phyloP scores from a whole-genome alignment of 2,797 vertebrate genomes.

The Taenioides sp. region DNA sequence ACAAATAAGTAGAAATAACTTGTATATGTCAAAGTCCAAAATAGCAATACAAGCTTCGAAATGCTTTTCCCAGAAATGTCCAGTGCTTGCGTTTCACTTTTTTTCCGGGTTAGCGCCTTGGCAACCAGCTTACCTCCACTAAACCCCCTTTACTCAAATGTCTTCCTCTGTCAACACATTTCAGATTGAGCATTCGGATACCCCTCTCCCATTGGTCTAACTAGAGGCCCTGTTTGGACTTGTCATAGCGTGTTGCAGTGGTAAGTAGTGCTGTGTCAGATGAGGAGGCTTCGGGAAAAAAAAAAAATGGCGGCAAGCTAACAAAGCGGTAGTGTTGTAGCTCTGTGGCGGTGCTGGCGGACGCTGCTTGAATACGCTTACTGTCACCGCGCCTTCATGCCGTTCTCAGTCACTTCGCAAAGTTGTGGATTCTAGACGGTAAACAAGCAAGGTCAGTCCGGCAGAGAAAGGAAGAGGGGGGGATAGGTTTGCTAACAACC shows the following conservation, averaged over 20 bases:
- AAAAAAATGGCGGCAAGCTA: conserved; percentile 18
- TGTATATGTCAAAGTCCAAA: not conserved
- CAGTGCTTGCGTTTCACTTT: conserved; percentile 46
- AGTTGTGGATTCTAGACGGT: conserved; percentile 5
- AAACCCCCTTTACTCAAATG: conserved; percentile 34
- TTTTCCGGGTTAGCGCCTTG: conserved; percentile 37
- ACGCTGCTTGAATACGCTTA: conserved; percentile 38
- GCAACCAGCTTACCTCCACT: conserved; percentile 28
- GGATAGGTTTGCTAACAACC: not conserved
- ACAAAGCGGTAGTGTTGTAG: conserved; percentile 32
- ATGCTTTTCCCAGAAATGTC: conserved; percentile 39
- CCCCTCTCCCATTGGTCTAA: conserved; percentile 38
- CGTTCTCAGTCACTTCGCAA: conserved; percentile 22
- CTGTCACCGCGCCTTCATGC: conserved; percentile 27
- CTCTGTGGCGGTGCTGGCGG: conserved; percentile 17
- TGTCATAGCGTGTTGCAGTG: conserved; percentile 31
- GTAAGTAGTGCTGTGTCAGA: conserved; percentile 25
- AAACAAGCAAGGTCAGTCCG: conserved; percentile 24
- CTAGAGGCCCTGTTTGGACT: conserved; percentile 48
- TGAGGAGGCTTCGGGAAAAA: conserved; percentile 16
- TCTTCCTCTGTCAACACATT: conserved; percentile 47
- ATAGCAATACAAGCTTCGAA: not conserved
- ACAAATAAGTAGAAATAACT: not conserved
- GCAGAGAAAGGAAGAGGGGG: not conserved
- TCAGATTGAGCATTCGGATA: conserved; percentile 45